These are phyloP conservation scores for Phoenicopterus ruber DNA, from an alignment of 2,113 vertebrate species.

Conservation along the genomic window DNA sequence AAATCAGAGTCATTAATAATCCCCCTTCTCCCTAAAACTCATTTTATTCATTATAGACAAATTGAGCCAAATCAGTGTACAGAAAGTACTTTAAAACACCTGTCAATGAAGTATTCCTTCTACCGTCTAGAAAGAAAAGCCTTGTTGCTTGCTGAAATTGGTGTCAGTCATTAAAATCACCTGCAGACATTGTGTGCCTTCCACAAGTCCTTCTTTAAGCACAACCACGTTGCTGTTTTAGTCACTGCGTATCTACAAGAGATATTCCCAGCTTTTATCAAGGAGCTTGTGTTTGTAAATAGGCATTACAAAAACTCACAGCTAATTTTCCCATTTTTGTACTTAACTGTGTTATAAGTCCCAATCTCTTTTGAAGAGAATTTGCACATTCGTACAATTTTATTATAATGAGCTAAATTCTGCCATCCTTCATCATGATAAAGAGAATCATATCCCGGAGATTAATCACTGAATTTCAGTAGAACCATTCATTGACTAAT, in stretches of 20 bases:
- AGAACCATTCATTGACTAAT: not conserved
- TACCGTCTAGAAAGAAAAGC: conserved; percentile 74
- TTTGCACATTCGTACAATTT: not conserved
- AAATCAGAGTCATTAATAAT: not conserved
- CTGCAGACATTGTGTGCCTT: not conserved
- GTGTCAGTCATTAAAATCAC: conserved; percentile 25
- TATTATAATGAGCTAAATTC: not conserved
- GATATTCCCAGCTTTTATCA: not conserved
- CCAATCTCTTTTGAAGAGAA: not conserved
- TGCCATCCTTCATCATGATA: not conserved
- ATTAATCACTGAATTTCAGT: not conserved
- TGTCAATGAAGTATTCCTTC: conserved; percentile 55
- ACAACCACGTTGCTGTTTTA: not conserved
- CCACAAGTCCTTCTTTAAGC: not conserved
- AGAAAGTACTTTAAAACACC: conserved; percentile 61
- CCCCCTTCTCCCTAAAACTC: not conserved
- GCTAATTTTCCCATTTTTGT: conserved; percentile 6
- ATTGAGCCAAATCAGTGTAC: not conserved
- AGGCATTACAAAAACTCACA: not conserved
- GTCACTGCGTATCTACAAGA: conserved; percentile 11
- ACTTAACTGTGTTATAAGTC: not conserved
- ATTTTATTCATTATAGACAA: not conserved
- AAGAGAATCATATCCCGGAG: not conserved
- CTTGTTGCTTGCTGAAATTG: conserved; percentile 43
- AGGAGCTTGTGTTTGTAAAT: conserved; percentile 12